phyloP scores from a whole-genome alignment of 2,888 invertebrate genomes.

The Alcis repandata region DNA sequence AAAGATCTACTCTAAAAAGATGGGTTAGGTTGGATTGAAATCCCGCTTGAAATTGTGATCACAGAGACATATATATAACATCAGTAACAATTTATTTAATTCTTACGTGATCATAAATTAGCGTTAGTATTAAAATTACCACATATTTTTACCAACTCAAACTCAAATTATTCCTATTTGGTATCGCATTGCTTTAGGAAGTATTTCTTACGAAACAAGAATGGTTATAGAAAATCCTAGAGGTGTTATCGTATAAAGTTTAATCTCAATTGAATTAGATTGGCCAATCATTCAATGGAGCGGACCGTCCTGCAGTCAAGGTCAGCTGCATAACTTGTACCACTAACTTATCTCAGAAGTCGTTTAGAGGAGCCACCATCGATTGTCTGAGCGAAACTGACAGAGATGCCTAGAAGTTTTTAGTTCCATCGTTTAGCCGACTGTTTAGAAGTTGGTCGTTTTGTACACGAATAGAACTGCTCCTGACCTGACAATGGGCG shows the following conservation, averaged over 20 bases:
- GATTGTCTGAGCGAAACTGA: background rate
- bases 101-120: too few species aligned
- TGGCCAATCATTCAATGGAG: conserved; percentile 39
- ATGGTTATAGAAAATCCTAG: conserved; percentile 7
- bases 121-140: too few species aligned
- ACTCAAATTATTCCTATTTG: background rate
- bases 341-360: background rate
- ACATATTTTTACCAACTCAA: background rate
- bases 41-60: too few species aligned
- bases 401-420: background rate
- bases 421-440: background rate
- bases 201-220: background rate
- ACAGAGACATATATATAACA: too few species aligned
- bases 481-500: conserved; percentile 25
- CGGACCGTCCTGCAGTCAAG: conserved; percentile 35
- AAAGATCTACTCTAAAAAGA: too few species aligned
- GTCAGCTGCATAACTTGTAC: conserved; percentile 33
- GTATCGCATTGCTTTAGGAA: background rate
- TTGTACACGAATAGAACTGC: conserved; percentile 19
- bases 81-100: too few species aligned
- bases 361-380: background rate
- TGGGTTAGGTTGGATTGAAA: too few species aligned
- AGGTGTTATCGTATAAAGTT: conserved; percentile 19
- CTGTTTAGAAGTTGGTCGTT: background rate
- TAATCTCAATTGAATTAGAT: conserved; percentile 38